Evolutionary conservation across 2,797 vertebrate species (phyloP).

Genomic region (Phoebastria nigripes): DNA sequence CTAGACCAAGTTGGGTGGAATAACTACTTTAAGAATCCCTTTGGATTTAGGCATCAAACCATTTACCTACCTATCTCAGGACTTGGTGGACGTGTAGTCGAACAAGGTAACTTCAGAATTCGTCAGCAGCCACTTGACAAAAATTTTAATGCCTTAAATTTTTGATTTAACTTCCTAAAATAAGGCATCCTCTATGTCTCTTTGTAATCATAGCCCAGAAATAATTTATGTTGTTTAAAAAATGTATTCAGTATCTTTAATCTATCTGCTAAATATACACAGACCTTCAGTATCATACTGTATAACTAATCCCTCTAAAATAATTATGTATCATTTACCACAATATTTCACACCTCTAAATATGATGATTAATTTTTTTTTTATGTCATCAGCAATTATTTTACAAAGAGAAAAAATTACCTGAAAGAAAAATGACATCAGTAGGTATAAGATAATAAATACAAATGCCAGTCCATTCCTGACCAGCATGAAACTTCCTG

Average conservation of each 20-base stretch:
- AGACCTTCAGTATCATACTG: not conserved
- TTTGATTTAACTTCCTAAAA: not conserved
- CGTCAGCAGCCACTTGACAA: not conserved
- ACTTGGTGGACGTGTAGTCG: not conserved
- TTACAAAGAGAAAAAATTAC: not conserved
- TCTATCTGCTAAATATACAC: not conserved
- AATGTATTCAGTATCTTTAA: not conserved
- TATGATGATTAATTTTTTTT: not conserved
- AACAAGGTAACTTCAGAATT: not conserved
- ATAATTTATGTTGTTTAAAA: not conserved
- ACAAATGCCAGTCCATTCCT: not conserved
- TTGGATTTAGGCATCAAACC: not conserved
- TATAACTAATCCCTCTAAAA: not conserved
- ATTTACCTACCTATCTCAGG: not conserved
- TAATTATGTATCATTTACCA: not conserved
- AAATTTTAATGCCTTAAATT: not conserved
- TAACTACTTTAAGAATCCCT: not conserved
- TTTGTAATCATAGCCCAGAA: not conserved
- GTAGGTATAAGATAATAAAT: not conserved
- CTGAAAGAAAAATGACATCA: not conserved
- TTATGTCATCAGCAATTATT: not conserved
- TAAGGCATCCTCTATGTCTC: not conserved
- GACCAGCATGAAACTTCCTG: not conserved
- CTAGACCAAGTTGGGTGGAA: not conserved
- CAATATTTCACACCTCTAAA: not conserved